Evolutionary conservation across 2,113 vertebrate species (phyloP), one percentile per base, ranked within the genome.

Genomic region (Lucifuga dentata): DNA sequence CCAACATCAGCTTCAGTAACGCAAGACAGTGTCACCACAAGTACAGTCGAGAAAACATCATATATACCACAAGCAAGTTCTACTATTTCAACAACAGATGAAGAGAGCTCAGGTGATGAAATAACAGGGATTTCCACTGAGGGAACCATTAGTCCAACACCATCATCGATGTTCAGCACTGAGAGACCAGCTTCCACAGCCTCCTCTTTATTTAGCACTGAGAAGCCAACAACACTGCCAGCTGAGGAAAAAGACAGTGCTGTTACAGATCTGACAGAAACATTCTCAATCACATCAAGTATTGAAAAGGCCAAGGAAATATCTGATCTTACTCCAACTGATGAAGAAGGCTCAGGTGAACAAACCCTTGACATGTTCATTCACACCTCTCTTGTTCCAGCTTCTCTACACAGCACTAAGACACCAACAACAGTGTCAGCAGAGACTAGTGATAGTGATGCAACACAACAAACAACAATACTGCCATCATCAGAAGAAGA

Each of bases 171-270:
- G n/a, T n/a, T n/a, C n/a, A n/a, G n/a, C n/a, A n/a, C n/a, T n/a
- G n/a, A n/a, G n/a, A n/a, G n/a, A n/a, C n/a, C n/a, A n/a, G n/a
- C 3, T 40, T 12, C 43, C 1, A 58, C 32, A 20, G 68, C 9
- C 11, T 50, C 56, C 1, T 67, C 66, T 12, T 13, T 64, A 15
- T 65, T 29, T 2, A 75, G 49, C 9, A 74, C 73, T 38, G 53
- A 69, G 8, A 60, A 38, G 17, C 21, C 78, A 45, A 45, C 57
- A 52, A 0, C 1, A n/a, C 6, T 57, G 5, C 10, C 49, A 24
- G 4, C 5, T 11, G 20, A 1, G 4, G 10, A 11, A 12, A 2
- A 45, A 36, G 49, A 55, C 26, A 65, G 33, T 66, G 2, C 32
- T 12, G 5, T 15, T 4, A 68, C 43, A 44, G 12, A 16, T 40